Percentiles rank a stretch among this genome's conserved stretches.
phyloP scores from a whole-genome alignment of 2,888 invertebrate genomes.

The Caenorhabditis sp. region DNA sequence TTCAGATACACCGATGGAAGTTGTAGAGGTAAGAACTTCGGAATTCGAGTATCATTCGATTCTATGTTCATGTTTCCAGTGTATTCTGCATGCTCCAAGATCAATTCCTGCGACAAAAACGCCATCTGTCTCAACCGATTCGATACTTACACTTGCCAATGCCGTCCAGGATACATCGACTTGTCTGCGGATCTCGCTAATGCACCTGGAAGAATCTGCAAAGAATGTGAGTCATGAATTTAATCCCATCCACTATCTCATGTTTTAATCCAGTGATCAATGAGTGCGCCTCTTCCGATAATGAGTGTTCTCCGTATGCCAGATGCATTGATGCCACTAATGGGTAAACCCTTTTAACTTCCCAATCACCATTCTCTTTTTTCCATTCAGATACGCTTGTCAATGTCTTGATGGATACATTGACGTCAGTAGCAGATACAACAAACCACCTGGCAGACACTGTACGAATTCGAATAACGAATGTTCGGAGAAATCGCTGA shows the following conservation, averaged over 20 bases:
- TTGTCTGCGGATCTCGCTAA: constrained; percentile 79
- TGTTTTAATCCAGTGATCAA: constrained; percentile 79
- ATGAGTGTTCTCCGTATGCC: constrained; percentile 82
- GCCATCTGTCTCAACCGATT: constrained; percentile 83
- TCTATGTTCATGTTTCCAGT: constrained; percentile 50
- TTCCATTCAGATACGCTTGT: constrained; percentile 76
- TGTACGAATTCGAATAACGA: constrained; percentile 82
- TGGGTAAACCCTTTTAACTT: constrained; percentile 63
- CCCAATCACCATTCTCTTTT: neutral
- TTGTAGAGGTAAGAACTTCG: constrained; percentile 71
- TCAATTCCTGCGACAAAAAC: constrained; percentile 78
- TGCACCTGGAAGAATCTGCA: constrained; percentile 81
- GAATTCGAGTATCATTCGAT: neutral
- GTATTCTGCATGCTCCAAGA: constrained; percentile 78
- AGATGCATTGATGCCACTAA: constrained; percentile 82
- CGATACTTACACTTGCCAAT: constrained; percentile 82
- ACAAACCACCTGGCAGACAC: constrained; percentile 80
- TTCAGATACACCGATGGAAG: constrained; percentile 81
- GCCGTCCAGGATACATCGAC: constrained; percentile 81
- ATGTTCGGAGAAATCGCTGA: constrained; percentile 78
- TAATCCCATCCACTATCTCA: neutral
- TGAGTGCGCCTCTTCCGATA: constrained; percentile 82
- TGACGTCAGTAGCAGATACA: constrained; percentile 81
- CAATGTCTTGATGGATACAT: constrained; percentile 79
- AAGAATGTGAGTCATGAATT: constrained; percentile 79